Base-by-base conservation (phyloP, 2,113 vertebrate species). In the Bubo blakistoni region DNA sequence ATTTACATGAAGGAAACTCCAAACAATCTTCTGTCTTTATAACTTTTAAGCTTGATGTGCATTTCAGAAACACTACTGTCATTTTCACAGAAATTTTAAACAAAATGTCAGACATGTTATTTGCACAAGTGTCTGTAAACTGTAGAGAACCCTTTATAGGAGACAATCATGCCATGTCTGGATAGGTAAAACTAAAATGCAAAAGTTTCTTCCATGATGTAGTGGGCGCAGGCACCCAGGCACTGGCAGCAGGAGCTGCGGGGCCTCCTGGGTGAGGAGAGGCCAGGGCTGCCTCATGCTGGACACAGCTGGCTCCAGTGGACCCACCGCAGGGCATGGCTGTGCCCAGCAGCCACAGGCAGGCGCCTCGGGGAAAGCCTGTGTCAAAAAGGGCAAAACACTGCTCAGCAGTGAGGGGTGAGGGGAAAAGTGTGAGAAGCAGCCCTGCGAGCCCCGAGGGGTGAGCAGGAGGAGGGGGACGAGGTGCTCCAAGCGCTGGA, bases 341-440 rank as follows among this genome's bases (percentile, higher is more conserved):
- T 4, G 4, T 36, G 34, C 8, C 27, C 49, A 0, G 0, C 20
- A n/a, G 49, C 16, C 13, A 2, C 0, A 0, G 29, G 13, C 0
- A 1, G 25, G 24, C 5, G 3, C 16, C 9, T 17, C 5, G 3
- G 36, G 16, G 22, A 55, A 51, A 20, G 10, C n/a, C 18, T 10
- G 9, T 6, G 1, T n/a, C 3, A n/a, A 40, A 42, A 47, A 42
- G n/a, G 65, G 51, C 5, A 51, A 77, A 81, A 30, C 1, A 0
- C 49, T 34, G 25, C 7, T 13, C 0, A 0, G 27, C 32, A 46
- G 19, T 0, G 1, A 34, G 4, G 16, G 7, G 25, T 12, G 61
- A 61, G 81, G 25, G 66, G 59, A 42, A 38, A 6, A 2, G 0
- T 32, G 4, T 9, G 36, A 49, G 38, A 47, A 72, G 6, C 46